Percentiles rank a stretch among this genome's conserved stretches.
phyloP scores from a whole-genome alignment of 2,888 invertebrate species.

The Sthenelais limicola region DNA sequence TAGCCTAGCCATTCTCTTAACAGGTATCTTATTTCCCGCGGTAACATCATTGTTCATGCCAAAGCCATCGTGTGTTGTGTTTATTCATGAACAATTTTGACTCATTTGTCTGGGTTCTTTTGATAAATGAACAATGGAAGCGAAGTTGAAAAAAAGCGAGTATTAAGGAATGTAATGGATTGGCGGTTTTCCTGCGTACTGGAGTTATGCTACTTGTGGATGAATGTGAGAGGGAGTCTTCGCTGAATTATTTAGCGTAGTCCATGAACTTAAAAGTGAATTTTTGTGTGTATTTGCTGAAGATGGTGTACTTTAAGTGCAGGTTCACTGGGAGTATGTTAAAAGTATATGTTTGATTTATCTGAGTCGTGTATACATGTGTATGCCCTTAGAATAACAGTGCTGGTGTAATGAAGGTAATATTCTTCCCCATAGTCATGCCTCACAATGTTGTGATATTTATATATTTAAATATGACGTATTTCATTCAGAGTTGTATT shows the following conservation, averaged over 20 bases:
- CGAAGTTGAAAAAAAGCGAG: too few relatives aligned
- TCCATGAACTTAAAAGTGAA: neutral
- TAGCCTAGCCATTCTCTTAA: constrained; percentile 7
- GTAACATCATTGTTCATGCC: too few relatives aligned
- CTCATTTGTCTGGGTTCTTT: too few relatives aligned
- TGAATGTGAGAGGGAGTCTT: neutral
- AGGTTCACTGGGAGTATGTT: constrained; percentile 28
- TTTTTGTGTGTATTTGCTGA: constrained; percentile 1
- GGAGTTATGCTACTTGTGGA: neutral
- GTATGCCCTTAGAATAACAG: neutral
- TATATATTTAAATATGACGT: too few relatives aligned
- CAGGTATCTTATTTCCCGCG: constrained; percentile 7
- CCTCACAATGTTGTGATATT: constrained; percentile 37
- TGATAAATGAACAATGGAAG: too few relatives aligned
- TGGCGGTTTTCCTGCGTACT: too few relatives aligned
- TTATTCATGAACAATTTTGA: too few relatives aligned
- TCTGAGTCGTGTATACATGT: neutral
- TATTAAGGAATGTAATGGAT: too few relatives aligned
- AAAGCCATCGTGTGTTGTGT: too few relatives aligned
- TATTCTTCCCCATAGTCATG: constrained; percentile 18
- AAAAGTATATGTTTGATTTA: neutral
- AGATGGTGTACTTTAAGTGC: constrained; percentile 28
- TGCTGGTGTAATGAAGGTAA: neutral
- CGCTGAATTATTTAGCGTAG: neutral
- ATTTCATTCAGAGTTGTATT: too few relatives aligned